Base-by-base conservation (phyloP, 2,888 invertebrate genomes). In the Leucophora obtusa region DNA sequence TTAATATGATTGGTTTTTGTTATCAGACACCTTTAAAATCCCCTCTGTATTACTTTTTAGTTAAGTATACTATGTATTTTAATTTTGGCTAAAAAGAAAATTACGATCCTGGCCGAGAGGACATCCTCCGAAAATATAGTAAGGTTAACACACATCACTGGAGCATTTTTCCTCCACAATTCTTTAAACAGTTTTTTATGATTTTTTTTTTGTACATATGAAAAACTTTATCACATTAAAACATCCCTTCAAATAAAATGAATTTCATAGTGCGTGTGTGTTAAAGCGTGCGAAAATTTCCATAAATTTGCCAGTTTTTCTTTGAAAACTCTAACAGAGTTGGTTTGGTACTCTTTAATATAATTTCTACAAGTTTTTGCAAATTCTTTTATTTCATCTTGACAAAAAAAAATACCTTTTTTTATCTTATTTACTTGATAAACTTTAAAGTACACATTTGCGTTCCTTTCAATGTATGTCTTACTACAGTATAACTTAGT, bases 251-350 rank as follows among this genome's bases (percentile, higher is more conserved):
- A 62, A 62, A 62, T 47, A 10, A 62, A 38, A 18, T 11, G 7
- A 24, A 21, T n/a, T 24, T 10, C 14, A 24, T 54, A 21, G 58
- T 17, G 71, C 60, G 75, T 68, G 51, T 80, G 33, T 80, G 58
- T 68, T 75, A 69, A 72, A 69, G 76, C 80, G 76, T 81, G 76
- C 76, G 65, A 81, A 80, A 76, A 80, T 80, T 80, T 76, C 76
- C 80, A 80, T 76, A 80, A 80, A 73, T 73, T 79, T 81, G 47
- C 15, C n/a, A 56, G 54, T 54, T 56, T 54, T 66, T 56, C 35
- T 11, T 33, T 54, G 24, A 28, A 10, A 43, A 66, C 66, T 56
- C 38, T 17, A 18, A 35, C 33, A 9, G 43, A n/a, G n/a, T 53
- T 51, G 35, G 18, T 54, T 66, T 43, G 54, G 43, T 24, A 54